phyloP scores from a whole-genome alignment of 1,140 invertebrate genomes.

The Coenobita brevimanus region DNA sequence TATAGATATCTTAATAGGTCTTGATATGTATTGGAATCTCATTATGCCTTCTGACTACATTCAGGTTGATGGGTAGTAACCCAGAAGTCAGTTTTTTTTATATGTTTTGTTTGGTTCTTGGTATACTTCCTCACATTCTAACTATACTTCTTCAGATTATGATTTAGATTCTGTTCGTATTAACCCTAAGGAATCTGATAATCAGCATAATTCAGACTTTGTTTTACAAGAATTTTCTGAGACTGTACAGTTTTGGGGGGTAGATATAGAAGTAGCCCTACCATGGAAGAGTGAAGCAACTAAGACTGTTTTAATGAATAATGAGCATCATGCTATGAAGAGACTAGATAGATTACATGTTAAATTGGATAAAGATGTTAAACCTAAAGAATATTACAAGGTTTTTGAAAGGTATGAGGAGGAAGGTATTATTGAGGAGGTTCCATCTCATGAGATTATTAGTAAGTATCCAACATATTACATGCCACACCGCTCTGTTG shows the following conservation, averaged over 20 bases:
- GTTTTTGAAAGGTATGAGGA: slow-evolving; percentile 16
- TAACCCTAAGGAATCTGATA: slow-evolving; percentile 24
- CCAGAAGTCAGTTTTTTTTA: slow-evolving; percentile 3
- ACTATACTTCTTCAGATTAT: background rate
- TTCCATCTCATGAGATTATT: slow-evolving; percentile 4
- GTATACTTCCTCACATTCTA: background rate
- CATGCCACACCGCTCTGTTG: slow-evolving; percentile 31
- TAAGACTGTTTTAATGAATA: slow-evolving; percentile 5
- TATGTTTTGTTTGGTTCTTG: slow-evolving; percentile 6
- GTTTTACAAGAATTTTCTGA: background rate
- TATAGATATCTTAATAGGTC: slow-evolving; percentile 23
- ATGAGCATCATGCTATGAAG: background rate
- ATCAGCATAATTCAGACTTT: background rate
- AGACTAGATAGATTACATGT: slow-evolving; percentile 12
- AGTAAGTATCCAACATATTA: slow-evolving; percentile 23
- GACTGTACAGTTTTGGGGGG: slow-evolving; percentile 13
- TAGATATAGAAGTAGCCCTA: slow-evolving; percentile 16
- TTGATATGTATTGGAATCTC: slow-evolving; percentile 1
- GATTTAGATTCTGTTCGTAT: slow-evolving; percentile 35
- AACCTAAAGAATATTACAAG: slow-evolving; percentile 26
- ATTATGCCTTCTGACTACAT: too few species aligned
- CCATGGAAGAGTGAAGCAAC: slow-evolving; percentile 33
- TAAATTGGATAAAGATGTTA: slow-evolving; percentile 4
- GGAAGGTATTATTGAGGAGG: slow-evolving; percentile 23
- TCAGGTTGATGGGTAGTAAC: background rate